Percentiles rank a stretch among this genome's conserved stretches.
Evolutionary conservation across 1,140 invertebrate species (phyloP).

Genomic region (Solen grandis): DNA sequence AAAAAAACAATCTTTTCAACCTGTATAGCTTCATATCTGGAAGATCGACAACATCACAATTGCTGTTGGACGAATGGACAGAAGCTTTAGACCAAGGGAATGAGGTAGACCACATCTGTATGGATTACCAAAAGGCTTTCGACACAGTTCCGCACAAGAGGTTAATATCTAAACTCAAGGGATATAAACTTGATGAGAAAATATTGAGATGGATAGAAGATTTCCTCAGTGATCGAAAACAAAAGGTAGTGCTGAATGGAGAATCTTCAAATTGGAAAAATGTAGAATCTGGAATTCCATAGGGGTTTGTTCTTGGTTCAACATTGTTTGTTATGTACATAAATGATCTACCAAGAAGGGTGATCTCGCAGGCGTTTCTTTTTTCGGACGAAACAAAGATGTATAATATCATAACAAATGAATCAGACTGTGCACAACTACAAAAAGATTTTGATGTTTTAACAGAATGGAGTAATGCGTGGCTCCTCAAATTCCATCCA

Average conservation of each 20-base stretch:
- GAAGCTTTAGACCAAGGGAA: constrained; percentile 29
- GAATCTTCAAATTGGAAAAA: not conserved
- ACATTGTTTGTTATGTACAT: too few species aligned
- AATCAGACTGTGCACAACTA: not conserved
- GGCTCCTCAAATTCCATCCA: constrained; percentile 38
- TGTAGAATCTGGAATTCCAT: too few species aligned
- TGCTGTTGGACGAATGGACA: constrained; percentile 29
- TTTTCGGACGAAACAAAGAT: constrained; percentile 51
- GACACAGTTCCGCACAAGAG: constrained; percentile 33
- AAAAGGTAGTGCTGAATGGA: constrained; percentile 33
- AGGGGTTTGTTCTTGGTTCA: too few species aligned
- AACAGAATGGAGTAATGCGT: constrained; percentile 29
- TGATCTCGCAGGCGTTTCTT: constrained; percentile 34
- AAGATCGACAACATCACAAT: too few species aligned
- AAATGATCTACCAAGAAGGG: not conserved
- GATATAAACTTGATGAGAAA: not conserved
- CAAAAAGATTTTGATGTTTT: constrained; percentile 22
- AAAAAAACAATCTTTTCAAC: too few species aligned
- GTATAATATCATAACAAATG: not conserved
- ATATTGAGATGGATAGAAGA: constrained; percentile 16
- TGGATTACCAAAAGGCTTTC: constrained; percentile 51
- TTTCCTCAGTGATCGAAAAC: constrained; percentile 13
- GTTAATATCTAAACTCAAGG: constrained; percentile 4
- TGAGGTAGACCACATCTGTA: constrained; percentile 28
- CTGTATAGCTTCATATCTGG: too few species aligned